phyloP scores from a whole-genome alignment of 2,113 vertebrate species.

The Salvelinus sp. region DNA sequence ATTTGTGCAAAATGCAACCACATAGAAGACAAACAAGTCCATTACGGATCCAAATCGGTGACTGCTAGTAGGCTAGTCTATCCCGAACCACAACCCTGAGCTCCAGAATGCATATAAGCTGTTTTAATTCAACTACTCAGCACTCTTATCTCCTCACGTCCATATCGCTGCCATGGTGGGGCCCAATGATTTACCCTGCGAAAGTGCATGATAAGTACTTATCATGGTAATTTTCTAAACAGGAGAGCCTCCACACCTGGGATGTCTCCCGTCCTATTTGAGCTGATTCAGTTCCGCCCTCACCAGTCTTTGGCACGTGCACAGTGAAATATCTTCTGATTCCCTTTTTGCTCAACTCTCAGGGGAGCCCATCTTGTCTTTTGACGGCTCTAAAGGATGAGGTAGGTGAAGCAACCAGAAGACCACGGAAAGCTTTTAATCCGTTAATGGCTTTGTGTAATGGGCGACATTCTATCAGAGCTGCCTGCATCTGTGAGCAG shows the following conservation, averaged over 20 bases:
- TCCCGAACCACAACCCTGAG: too few relatives aligned
- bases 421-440: constrained; percentile 19
- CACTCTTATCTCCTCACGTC: neutral
- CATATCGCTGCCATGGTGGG: neutral
- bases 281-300: constrained; percentile 22
- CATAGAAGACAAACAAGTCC: too few relatives aligned
- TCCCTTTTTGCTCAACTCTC: constrained; percentile 10
- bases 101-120: constrained; percentile 1
- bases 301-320: neutral
- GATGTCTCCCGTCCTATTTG: constrained; percentile 15
- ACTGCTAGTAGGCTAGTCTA: too few relatives aligned
- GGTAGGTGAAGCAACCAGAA: constrained; percentile 10
- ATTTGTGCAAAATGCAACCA: too few relatives aligned
- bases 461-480: neutral
- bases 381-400: constrained; percentile 20
- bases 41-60: too few relatives aligned
- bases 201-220: constrained; percentile 28
- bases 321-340: constrained; percentile 22
- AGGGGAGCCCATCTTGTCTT: constrained; percentile 8
- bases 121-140: constrained; percentile 10
- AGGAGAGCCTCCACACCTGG: constrained; percentile 23
- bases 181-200: constrained; percentile 1
- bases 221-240: constrained; percentile 25
- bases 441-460: constrained; percentile 21
- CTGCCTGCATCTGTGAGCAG: neutral